Evolutionary conservation across 2,797 vertebrate genomes (phyloP).

Genomic region (Gymnoscopelus braueri): DNA sequence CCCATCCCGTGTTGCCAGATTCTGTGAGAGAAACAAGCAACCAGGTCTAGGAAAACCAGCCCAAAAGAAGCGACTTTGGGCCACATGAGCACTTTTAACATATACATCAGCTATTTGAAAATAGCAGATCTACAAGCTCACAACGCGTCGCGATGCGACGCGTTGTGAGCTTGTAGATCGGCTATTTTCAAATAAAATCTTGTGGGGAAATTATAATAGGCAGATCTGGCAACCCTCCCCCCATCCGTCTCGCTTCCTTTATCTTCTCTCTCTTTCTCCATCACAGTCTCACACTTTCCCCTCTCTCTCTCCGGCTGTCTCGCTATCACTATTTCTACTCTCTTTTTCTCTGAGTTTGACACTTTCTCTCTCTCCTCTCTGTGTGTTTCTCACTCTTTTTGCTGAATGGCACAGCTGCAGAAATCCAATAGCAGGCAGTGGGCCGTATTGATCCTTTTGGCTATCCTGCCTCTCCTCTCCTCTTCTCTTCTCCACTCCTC

Average conservation of each 20-base stretch:
- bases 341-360: not conserved
- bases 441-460: slow-evolving; percentile 49
- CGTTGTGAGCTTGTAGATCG: no score
- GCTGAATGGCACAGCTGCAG: slow-evolving; percentile 42
- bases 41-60: no score
- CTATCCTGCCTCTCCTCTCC: slow-evolving; percentile 27
- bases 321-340: slow-evolving; percentile 13
- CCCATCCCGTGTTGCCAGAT: no score
- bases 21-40: no score
- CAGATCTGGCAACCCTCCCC: not conserved
- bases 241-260: slow-evolving; percentile 30
- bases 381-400: slow-evolving; percentile 27
- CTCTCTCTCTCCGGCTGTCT: slow-evolving; percentile 15
- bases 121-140: no score
- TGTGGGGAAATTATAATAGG: no score
- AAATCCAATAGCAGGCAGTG: slow-evolving; percentile 60
- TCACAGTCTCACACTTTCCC: slow-evolving; percentile 1
- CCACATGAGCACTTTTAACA: no score
- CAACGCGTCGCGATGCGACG: no score
- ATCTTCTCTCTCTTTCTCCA: slow-evolving; percentile 17
- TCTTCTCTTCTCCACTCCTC: not conserved
- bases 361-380: slow-evolving; percentile 5
- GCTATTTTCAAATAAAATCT: no score
- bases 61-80: no score
- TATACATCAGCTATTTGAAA: no score